phyloP scores from a whole-genome alignment of 2,888 invertebrate species.

The Nomada lathburiana region DNA sequence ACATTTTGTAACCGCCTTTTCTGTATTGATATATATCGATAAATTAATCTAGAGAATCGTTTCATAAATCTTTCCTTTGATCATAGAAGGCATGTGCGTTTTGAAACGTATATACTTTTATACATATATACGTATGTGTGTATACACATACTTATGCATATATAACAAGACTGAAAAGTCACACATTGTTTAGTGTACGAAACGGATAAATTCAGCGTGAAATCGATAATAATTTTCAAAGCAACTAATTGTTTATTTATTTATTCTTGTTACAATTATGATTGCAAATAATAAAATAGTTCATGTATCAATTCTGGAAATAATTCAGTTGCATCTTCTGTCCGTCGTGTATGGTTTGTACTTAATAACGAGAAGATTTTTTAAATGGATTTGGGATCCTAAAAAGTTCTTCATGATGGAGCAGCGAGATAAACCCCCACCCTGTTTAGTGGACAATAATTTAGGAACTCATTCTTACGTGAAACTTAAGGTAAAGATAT shows the following conservation, averaged over 20 bases:
- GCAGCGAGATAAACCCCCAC: constrained; percentile 86
- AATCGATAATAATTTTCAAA: neutral
- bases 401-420: constrained; percentile 83
- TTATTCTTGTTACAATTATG: constrained; percentile 37
- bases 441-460: constrained; percentile 86
- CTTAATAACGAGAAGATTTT: constrained; percentile 84
- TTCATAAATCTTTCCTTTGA: neutral
- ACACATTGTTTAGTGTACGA: neutral
- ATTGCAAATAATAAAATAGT: constrained; percentile 80
- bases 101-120: neutral
- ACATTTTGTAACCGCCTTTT: constrained; percentile 17
- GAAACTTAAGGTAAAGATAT: constrained; percentile 86
- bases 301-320: constrained; percentile 85
- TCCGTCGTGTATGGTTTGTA: constrained; percentile 86
- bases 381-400: constrained; percentile 85
- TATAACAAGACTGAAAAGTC: neutral
- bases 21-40: constrained; percentile 21
- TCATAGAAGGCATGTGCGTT: constrained; percentile 5
- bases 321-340: constrained; percentile 84
- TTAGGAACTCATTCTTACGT: constrained; percentile 88
- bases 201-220: neutral
- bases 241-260: neutral
- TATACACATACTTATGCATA: neutral
- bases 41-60: neutral
- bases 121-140: too few relatives aligned